Conservation (phyloP, 1,140 invertebrate species). For the Hydropsyche tenuis region DNA sequence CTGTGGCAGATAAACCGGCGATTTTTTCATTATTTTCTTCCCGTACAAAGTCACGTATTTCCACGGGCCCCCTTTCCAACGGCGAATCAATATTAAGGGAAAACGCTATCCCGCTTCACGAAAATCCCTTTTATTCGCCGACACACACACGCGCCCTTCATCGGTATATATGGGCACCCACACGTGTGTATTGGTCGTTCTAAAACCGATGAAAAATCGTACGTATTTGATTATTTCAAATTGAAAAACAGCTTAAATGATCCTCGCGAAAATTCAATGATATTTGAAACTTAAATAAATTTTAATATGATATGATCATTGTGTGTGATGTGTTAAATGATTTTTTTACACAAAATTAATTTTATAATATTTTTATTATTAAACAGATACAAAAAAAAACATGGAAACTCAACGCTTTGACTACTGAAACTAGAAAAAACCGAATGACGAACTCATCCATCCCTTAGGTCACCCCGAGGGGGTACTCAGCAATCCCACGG, state of each 20-base stretch:
- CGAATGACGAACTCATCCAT: constrained; percentile 31
- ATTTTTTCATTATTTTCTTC: constrained; percentile 27
- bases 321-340: no score
- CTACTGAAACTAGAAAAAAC: constrained; percentile 20
- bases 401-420: constrained; percentile 21
- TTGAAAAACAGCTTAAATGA: no score
- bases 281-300: no score
- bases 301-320: no score
- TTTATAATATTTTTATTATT: neutral
- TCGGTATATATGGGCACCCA: no score
- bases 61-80: neutral
- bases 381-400: constrained; percentile 22
- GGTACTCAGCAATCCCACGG: neutral
- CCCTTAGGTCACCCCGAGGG: neutral
- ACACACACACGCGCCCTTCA: no score
- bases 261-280: no score
- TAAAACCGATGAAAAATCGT: no score
- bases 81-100: constrained; percentile 17
- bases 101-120: constrained; percentile 20
- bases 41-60: constrained; percentile 26
- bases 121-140: constrained; percentile 20
- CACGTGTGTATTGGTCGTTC: no score
- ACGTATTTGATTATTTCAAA: no score
- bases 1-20: constrained; percentile 15
- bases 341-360: neutral